These are phyloP conservation scores for Brachynemurus nebulosus DNA, from an alignment of 2,888 invertebrate genomes.

Conservation along the genomic window DNA sequence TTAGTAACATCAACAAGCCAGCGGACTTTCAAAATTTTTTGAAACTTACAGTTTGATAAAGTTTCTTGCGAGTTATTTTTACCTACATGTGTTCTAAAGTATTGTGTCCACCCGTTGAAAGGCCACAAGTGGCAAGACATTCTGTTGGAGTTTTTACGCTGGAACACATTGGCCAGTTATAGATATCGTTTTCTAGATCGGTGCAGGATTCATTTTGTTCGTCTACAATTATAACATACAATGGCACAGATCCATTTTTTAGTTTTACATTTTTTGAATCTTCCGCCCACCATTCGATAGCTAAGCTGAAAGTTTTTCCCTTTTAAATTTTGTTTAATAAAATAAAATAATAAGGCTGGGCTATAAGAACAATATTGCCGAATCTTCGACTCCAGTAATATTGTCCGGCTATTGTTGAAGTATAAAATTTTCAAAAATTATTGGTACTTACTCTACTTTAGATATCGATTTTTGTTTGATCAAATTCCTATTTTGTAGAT, in stretches of 20 bases:
- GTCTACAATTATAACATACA: constrained; percentile 26
- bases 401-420: too few relatives aligned
- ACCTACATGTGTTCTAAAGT: constrained; percentile 21
- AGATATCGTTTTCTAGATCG: constrained; percentile 20
- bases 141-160: constrained; percentile 34
- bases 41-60: background rate
- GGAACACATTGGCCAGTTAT: constrained; percentile 33
- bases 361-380: too few relatives aligned
- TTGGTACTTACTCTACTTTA: background rate
- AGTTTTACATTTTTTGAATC: background rate
- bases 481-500: constrained; percentile 33
- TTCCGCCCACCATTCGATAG: constrained; percentile 30
- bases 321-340: too few relatives aligned
- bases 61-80: background rate
- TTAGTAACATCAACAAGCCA: background rate
- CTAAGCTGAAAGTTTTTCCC: constrained; percentile 29
- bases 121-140: constrained; percentile 38
- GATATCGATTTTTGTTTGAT: constrained; percentile 19
- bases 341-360: too few relatives aligned
- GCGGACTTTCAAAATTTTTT: background rate
- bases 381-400: too few relatives aligned
- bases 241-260: background rate
- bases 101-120: constrained; percentile 35
- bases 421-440: too few relatives aligned
- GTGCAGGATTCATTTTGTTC: constrained; percentile 24